Base-by-base conservation (phyloP, 2,797 vertebrate species). In the Lithobates pipiens region DNA sequence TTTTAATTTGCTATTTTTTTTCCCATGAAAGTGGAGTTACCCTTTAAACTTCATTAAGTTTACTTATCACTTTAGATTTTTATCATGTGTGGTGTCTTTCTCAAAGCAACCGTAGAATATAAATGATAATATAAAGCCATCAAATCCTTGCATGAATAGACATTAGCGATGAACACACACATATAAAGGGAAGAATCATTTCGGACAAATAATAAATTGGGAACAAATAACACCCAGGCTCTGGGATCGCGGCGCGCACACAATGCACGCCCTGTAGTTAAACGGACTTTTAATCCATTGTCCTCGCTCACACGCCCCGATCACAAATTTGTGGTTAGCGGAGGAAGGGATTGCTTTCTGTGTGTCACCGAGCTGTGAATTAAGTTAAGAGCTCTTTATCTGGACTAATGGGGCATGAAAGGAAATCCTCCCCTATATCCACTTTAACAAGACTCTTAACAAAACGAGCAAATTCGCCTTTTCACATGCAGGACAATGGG, bases 341-440 rank as follows among this genome's bases (percentile, higher is more conserved):
- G 27, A 15, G 44, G 65, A 34, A 18, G 69, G n/a, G 76, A 42
- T 36, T 42, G 42, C 63, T 77, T 77, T 65, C 61, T 0, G 61
- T 75, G 44, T 65, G 57, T 74, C 18, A 46, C 83, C 42, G 36
- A 39, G 27, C 50, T 72, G 77, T 85, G 61, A 80, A 65, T 67
- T 32, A 36, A 50, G 25, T 46, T 46, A 39, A 82, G 85, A 63
- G 69, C 79, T 76, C 80, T 88, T 85, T 32, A 81, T 57, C 76
- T 9, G 3, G 57, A 32, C 69, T 88, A 85, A 87, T 63, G 80
- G 78, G 73, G 46, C 88, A 74, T 83, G 80, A 88, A 76, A 85
- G 78, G 13, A 6, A n/a, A 27, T n/a, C 71, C 10, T 86, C 54
- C 80, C 76, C 16, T 63, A 25, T 50, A 72, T 72, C 61, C 79